Evolutionary conservation across 2,888 invertebrate species (phyloP).

Genomic region (Tenthredo distinguenda): DNA sequence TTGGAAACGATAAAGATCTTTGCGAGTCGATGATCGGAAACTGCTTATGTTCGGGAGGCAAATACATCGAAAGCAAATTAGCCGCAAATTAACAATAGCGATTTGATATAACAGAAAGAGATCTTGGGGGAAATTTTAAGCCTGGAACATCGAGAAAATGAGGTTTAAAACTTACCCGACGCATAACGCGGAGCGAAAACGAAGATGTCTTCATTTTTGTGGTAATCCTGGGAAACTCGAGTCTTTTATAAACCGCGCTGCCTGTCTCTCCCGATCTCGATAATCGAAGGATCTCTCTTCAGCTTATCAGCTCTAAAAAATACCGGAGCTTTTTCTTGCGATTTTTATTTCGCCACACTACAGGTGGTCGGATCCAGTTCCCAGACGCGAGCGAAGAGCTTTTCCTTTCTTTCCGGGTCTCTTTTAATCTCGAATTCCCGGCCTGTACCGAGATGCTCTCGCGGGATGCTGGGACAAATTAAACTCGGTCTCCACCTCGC

Average conservation of each 20-base stretch:
- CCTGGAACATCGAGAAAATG: constrained; percentile 21
- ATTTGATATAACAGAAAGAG: not conserved
- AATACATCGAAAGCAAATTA: not conserved
- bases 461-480: not conserved
- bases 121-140: not conserved
- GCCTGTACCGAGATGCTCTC: not conserved
- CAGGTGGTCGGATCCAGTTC: constrained; percentile 32
- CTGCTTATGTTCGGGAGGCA: not conserved
- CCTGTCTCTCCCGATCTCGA: not conserved
- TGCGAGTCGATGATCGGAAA: not conserved
- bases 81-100: not conserved
- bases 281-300: not conserved
- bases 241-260: constrained; percentile 39
- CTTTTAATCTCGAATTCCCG: not conserved
- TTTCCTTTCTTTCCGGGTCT: not conserved
- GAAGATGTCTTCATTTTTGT: constrained; percentile 88
- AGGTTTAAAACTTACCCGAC: constrained; percentile 83
- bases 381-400: not conserved
- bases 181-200: constrained; percentile 88
- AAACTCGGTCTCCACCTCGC: not conserved
- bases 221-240: constrained; percentile 66
- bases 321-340: not conserved
- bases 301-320: not conserved
- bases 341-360: not conserved
- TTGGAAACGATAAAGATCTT: too few relatives aligned